Evolutionary conservation across 2,113 vertebrate species (phyloP).

Genomic region (Anarrhichthys ocellatus): DNA sequence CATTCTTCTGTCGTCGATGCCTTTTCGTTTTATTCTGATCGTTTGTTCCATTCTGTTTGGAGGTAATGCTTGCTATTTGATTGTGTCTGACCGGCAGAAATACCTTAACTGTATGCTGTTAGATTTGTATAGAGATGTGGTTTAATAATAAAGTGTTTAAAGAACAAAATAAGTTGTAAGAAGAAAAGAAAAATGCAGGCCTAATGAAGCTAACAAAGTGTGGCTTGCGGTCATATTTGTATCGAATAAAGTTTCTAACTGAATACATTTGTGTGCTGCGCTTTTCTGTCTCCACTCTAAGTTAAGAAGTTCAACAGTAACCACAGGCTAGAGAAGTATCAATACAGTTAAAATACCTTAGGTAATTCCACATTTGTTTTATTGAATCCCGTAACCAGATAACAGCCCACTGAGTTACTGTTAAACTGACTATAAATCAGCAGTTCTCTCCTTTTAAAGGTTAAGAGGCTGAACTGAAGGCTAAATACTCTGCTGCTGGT

Average conservation of each 20-base stretch:
- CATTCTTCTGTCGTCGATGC: slow-evolving; percentile 68
- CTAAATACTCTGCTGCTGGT: slow-evolving; percentile 6
- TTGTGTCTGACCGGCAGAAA: slow-evolving; percentile 73
- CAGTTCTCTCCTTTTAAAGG: slow-evolving; percentile 10
- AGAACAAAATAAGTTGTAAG: slow-evolving; percentile 64
- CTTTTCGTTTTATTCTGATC: slow-evolving; percentile 58
- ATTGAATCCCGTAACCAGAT: slow-evolving; percentile 13
- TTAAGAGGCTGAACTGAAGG: slow-evolving; percentile 17
- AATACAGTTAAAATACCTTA: slow-evolving; percentile 13
- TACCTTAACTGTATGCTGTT: slow-evolving; percentile 73
- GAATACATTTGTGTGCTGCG: slow-evolving; percentile 26
- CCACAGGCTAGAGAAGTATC: slow-evolving; percentile 7
- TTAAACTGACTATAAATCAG: slow-evolving; percentile 7
- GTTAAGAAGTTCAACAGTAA: slow-evolving; percentile 30
- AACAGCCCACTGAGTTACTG: background rate
- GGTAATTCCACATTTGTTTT: slow-evolving; percentile 8
- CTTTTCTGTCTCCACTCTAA: slow-evolving; percentile 13
- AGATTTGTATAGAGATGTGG: slow-evolving; percentile 74
- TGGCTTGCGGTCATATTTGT: slow-evolving; percentile 77
- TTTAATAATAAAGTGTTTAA: slow-evolving; percentile 63
- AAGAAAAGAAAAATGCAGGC: slow-evolving; percentile 41
- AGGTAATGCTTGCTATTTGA: slow-evolving; percentile 65
- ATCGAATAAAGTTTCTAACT: slow-evolving; percentile 81
- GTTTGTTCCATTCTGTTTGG: slow-evolving; percentile 52
- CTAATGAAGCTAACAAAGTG: slow-evolving; percentile 61